A percentile compares a stretch with the other conserved stretches of the same genome.
Evolutionary conservation across 2,888 invertebrate genomes (phyloP).

Genomic region (Dasysyrphus tricinctus): DNA sequence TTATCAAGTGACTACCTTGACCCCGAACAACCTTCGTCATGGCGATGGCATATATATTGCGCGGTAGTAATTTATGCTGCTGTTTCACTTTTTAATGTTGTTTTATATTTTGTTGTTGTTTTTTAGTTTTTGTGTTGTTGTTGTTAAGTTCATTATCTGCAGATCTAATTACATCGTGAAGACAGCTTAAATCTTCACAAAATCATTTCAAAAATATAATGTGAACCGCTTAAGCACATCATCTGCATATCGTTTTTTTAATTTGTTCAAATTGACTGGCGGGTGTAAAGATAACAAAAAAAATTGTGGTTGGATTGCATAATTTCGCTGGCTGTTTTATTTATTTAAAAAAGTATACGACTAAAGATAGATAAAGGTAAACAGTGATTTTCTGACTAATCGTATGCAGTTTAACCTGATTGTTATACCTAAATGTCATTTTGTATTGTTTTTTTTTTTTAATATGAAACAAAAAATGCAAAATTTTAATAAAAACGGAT

Average conservation of each 20-base stretch:
- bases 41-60: slow-evolving; percentile 71
- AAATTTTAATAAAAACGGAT: neutral
- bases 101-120: neutral
- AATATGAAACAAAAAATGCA: neutral
- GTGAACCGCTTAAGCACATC: neutral
- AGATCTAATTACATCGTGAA: slow-evolving; percentile 68
- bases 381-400: neutral
- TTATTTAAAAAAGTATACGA: neutral
- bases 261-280: neutral
- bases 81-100: slow-evolving; percentile 70
- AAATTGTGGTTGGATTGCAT: neutral
- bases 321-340: neutral
- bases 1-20: slow-evolving; percentile 75
- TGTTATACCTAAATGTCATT: neutral
- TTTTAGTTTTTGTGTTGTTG: too few species aligned
- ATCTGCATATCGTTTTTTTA: neutral
- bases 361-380: neutral
- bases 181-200: slow-evolving; percentile 17
- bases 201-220: neutral
- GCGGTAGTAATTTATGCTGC: slow-evolving; percentile 72
- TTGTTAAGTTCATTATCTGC: slow-evolving; percentile 48
- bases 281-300: neutral
- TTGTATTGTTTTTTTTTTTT: neutral
- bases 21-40: slow-evolving; percentile 73
- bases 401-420: neutral